phyloP scores from a whole-genome alignment of 2,113 vertebrate species.

The Nothoprocta pentlandii region DNA sequence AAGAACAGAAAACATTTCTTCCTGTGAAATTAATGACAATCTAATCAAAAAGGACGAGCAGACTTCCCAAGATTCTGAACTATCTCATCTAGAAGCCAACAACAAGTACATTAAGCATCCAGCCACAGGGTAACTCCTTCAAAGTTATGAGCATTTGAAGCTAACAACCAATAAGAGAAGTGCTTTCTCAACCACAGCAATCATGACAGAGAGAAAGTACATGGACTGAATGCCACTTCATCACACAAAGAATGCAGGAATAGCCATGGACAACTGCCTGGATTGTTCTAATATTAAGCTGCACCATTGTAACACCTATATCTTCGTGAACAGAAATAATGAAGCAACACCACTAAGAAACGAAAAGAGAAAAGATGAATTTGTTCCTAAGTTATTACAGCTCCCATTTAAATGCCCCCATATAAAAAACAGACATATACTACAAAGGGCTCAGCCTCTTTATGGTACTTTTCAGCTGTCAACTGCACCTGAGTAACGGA shows the following conservation, averaged over 20 bases:
- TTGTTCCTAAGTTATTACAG: background rate
- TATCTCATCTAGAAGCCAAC: background rate
- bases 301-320: background rate
- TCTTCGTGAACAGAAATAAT: background rate
- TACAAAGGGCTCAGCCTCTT: background rate
- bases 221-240: background rate
- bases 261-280: background rate
- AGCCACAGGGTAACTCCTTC: background rate
- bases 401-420: background rate
- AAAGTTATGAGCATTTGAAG: background rate
- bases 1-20: background rate
- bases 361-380: background rate
- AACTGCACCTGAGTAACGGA: background rate
- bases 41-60: background rate
- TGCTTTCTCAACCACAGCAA: fast-evolving
- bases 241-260: background rate
- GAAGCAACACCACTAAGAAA: background rate
- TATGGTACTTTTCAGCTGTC: background rate
- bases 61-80: background rate
- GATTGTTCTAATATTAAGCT: background rate
- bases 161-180: background rate
- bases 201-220: background rate
- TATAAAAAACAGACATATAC: background rate
- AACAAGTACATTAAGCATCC: background rate
- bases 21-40: background rate